These are phyloP conservation scores for Alosa sapidissima DNA, from an alignment of 2,797 vertebrate genomes.

Conservation along the genomic window DNA sequence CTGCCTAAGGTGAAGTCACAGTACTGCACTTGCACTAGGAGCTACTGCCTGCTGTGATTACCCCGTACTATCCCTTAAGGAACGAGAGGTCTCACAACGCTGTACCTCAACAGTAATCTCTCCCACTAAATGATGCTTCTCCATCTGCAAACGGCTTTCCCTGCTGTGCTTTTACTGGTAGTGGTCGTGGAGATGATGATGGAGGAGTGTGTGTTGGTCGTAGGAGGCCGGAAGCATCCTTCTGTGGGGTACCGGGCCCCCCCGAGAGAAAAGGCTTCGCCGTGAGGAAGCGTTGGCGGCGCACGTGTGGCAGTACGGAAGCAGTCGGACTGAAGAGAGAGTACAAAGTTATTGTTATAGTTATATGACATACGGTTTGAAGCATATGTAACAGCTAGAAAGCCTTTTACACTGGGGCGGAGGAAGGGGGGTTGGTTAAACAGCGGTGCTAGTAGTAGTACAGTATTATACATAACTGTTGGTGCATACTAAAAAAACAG, in stretches of 20 bases:
- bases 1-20: not conserved
- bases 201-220: not conserved
- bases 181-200: not conserved
- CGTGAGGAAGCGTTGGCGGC: not conserved
- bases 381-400: conserved; percentile 75
- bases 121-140: not conserved
- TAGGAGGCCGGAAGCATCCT: conserved; percentile 10
- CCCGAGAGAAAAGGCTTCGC: not conserved
- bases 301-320: conserved; percentile 76
- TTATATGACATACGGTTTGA: conserved; percentile 73
- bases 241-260: not conserved
- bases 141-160: not conserved
- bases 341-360: conserved; percentile 28
- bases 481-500: conserved; percentile 72
- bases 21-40: not conserved
- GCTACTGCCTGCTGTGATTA: not conserved
- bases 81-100: not conserved
- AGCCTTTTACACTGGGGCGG: conserved; percentile 68
- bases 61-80: not conserved
- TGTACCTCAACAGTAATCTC: not conserved
- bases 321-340: conserved; percentile 79
- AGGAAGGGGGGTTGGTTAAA: conserved; percentile 45
- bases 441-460: conserved; percentile 72
- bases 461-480: conserved; percentile 82
- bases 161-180: not conserved